Base-by-base conservation (phyloP, 1,140 invertebrate genomes). In the Euglossa dilemma region DNA sequence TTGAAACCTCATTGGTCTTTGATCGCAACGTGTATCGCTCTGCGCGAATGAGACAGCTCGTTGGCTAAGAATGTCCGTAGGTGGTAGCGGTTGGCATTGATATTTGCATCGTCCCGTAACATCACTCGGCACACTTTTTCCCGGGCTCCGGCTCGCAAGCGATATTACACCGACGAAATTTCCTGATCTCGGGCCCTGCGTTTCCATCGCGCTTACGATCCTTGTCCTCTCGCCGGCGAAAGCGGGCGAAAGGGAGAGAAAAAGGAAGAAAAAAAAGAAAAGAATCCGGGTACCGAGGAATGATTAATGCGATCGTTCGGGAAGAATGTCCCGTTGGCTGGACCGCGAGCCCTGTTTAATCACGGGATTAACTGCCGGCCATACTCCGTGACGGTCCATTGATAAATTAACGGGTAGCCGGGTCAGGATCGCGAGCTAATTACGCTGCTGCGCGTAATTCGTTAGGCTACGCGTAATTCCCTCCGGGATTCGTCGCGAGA, bases 11-110 rank as follows among this genome's bases (percentile, higher is more conserved):
- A 6, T 18, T 66, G n/a, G 4, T 18, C 6, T 18, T 25, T 6
- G 56, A 12, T 18, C 23, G 45, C 47, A 59, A 7, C n/a, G 23
- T 28, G 45, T 59, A 18, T 77, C 23, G 9, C 28, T 1, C 25
- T 50, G 25, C 28, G 23, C 7, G 23, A 36, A 72, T 36, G 18
- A 71, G 23, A 72, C 56, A 63, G 28, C 45, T 80, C 77, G 45
- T 80, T 80, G 52, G 6, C 11, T 18, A 72, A 47, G 77, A 80
- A 80, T 72, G 56, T 80, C 77, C 45, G 77, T 80, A 80, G 77
- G 77, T 80, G 67, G 69, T 28, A 43, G 28, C 28, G 45, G 66
- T 71, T 45, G 4, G 36, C 54, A 47, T 71, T 71, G 67, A 79
- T 47, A 79, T 79, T 79, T 79, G 54, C 77, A 61, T 71, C 77